These are phyloP conservation scores for Rhinolophus sinicus DNA, from an alignment of 2,113 vertebrate genomes.

Conservation along the genomic window DNA sequence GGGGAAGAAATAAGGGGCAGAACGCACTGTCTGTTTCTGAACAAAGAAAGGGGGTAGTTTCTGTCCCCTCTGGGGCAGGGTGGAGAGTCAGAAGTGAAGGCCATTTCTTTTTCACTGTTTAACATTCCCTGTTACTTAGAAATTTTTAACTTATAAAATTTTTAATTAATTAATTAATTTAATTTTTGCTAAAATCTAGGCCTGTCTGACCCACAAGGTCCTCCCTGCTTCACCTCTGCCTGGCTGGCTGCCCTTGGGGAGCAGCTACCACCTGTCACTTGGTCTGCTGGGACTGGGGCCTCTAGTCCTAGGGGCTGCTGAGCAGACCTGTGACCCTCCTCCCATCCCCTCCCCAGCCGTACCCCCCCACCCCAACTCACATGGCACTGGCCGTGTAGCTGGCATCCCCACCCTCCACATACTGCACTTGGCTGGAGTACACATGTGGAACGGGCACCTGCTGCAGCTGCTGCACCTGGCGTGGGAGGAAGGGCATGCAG, in stretches of 20 bases:
- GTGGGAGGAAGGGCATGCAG: not conserved
- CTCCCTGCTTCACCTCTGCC: not conserved
- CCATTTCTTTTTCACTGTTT: not conserved
- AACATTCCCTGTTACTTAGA: not conserved
- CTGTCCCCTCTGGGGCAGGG: not conserved
- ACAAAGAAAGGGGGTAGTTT: not conserved
- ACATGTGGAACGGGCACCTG: constrained; percentile 93
- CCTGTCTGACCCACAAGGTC: not conserved
- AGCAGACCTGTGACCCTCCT: rapidly evolving
- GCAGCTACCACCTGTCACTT: not conserved
- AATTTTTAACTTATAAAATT: not conserved
- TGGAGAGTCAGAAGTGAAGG: not conserved
- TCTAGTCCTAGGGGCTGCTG: not conserved
- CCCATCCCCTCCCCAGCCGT: too few species aligned
- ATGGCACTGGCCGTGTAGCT: constrained; percentile 90
- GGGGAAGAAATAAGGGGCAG: not conserved
- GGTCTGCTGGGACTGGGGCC: too few species aligned
- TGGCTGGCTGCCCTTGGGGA: not conserved
- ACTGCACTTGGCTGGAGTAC: constrained; percentile 92
- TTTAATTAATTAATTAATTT: not conserved
- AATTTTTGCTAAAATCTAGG: not conserved
- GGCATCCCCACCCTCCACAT: constrained; percentile 91
- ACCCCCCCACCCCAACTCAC: constrained; percentile 82
- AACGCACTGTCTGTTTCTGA: not conserved
- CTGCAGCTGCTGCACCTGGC: constrained; percentile 92